A percentile compares a stretch with the other conserved stretches of the same genome.
These are phyloP conservation scores for Dendroctonus ponderosae DNA, from an alignment of 1,140 invertebrate genomes.

Conservation along the genomic window DNA sequence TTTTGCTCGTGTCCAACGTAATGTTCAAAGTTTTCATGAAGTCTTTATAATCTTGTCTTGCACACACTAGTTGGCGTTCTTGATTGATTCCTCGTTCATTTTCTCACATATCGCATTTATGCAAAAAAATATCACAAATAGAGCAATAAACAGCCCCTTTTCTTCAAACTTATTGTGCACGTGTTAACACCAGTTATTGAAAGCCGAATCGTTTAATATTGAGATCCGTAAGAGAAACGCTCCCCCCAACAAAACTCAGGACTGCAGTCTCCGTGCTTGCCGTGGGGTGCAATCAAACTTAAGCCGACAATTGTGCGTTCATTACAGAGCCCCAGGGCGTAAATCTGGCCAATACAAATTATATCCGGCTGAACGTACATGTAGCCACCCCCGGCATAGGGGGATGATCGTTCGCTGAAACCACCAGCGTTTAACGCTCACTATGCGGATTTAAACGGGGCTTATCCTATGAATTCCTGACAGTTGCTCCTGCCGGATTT, in stretches of 20 bases:
- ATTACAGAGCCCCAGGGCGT: constrained; percentile 50
- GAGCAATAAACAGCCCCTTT: too few relatives aligned
- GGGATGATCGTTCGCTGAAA: constrained; percentile 12
- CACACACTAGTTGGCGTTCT: too few relatives aligned
- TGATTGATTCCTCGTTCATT: too few relatives aligned
- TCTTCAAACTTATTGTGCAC: constrained; percentile 1
- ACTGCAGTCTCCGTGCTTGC: constrained; percentile 11
- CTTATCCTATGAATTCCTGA: constrained; percentile 37
- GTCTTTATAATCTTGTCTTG: too few relatives aligned
- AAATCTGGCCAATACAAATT: constrained; percentile 55
- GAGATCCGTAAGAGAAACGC: constrained; percentile 1
- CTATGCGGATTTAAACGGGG: constrained; percentile 36
- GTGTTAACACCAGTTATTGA: constrained; percentile 29
- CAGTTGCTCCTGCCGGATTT: constrained; percentile 46
- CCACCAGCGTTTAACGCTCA: constrained; percentile 40
- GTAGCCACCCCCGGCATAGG: constrained; percentile 29
- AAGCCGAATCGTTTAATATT: constrained; percentile 27
- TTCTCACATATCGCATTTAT: too few relatives aligned
- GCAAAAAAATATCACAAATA: too few relatives aligned
- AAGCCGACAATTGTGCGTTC: constrained; percentile 54
- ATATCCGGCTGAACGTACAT: constrained; percentile 45
- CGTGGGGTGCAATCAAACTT: constrained; percentile 48
- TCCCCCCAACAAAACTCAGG: constrained; percentile 12
- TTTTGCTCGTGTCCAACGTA: too few relatives aligned
- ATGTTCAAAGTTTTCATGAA: too few relatives aligned